Percentiles rank a stretch among this genome's conserved stretches.
These are phyloP conservation scores for Gymnoscopelus braueri DNA, from an alignment of 2,797 vertebrate species.

Conservation along the genomic window DNA sequence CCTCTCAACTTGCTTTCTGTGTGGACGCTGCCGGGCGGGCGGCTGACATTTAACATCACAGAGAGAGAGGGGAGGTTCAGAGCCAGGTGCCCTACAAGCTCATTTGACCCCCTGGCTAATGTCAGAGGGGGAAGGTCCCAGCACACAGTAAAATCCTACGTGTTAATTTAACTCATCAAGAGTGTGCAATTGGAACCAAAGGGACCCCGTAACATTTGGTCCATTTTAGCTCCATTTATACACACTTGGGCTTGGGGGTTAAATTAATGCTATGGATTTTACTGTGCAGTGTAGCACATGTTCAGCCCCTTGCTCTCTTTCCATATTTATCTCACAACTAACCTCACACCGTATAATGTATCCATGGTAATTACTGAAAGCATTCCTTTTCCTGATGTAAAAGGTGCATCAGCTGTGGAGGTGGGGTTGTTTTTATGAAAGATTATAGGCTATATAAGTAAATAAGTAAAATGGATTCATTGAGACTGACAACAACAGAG, in stretches of 20 bases:
- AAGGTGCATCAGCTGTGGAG: conserved; percentile 12
- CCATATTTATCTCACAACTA: conserved; percentile 53
- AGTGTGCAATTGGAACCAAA: not conserved
- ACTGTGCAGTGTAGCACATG: conserved; percentile 34
- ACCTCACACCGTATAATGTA: conserved; percentile 37
- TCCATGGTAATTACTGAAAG: conserved; percentile 36
- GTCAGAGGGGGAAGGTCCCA: conserved; percentile 74
- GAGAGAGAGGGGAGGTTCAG: conserved; percentile 80
- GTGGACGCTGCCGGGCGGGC: conserved; percentile 65
- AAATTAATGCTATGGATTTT: not conserved
- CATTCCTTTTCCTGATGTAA: conserved; percentile 20
- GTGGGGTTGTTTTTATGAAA: not conserved
- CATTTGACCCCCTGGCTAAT: conserved; percentile 81
- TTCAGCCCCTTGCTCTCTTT: conserved; percentile 33
- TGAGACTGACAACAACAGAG: not conserved
- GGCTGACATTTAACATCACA: conserved; percentile 85
- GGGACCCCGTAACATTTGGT: no score
- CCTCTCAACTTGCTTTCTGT: conserved; percentile 68
- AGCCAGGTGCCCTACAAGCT: conserved; percentile 83
- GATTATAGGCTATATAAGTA: not conserved
- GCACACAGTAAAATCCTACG: not conserved
- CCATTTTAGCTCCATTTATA: no score
- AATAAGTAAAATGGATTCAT: not conserved
- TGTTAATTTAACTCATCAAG: not conserved
- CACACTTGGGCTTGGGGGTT: not conserved